Conservation (phyloP, 2,888 invertebrate genomes). For the Chaetogeoica ovagalla region DNA sequence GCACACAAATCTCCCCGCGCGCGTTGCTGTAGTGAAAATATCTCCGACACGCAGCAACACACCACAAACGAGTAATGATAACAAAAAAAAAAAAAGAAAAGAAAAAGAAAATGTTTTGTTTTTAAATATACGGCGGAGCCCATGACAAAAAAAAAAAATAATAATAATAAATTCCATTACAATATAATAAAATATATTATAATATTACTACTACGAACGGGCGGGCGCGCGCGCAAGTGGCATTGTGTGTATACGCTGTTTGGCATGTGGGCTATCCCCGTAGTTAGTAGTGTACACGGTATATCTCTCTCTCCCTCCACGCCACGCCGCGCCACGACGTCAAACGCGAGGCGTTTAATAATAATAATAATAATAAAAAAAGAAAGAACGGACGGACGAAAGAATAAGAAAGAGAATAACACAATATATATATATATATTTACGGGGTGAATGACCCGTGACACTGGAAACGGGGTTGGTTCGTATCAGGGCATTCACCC, state of each 20-base stretch:
- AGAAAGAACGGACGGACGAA: slow-evolving; percentile 10
- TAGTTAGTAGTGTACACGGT: neutral
- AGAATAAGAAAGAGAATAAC: slow-evolving; percentile 49
- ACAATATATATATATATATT: slow-evolving; percentile 44
- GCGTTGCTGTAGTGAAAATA: no score
- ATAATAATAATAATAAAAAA: slow-evolving; percentile 8
- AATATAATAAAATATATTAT: neutral
- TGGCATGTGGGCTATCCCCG: slow-evolving; percentile 53
- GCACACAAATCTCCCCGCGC: no score
- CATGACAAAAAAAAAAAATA: slow-evolving; percentile 20
- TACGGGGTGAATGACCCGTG: slow-evolving; percentile 52
- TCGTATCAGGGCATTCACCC: slow-evolving; percentile 52
- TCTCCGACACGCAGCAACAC: no score
- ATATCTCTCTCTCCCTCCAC: slow-evolving; percentile 27
- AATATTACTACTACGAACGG: neutral
- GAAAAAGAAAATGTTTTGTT: slow-evolving; percentile 7
- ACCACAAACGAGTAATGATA: no score
- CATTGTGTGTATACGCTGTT: slow-evolving; percentile 46
- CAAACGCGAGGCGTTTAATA: slow-evolving; percentile 39
- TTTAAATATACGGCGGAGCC: slow-evolving; percentile 1
- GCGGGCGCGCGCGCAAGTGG: slow-evolving; percentile 33
- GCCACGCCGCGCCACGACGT: neutral
- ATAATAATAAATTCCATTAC: no score
- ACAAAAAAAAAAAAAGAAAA: neutral
- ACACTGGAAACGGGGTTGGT: slow-evolving; percentile 51